These are phyloP conservation scores for Porites cylindrica DNA, from an alignment of 92 coral and sea anemone genomes.

Conservation along the genomic window DNA sequence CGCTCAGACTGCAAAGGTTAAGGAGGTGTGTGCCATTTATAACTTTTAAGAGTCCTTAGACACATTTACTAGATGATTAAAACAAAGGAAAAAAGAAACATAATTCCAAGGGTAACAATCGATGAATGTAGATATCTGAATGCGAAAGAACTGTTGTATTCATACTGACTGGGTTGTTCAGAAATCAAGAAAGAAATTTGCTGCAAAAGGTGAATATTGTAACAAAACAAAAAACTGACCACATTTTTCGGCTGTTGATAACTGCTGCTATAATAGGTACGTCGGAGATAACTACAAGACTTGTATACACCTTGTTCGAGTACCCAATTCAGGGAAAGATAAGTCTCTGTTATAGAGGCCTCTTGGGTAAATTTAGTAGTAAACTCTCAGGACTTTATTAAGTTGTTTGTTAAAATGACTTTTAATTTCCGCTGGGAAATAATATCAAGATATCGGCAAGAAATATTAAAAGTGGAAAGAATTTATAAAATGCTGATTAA, in stretches of 20 bases:
- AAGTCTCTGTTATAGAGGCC: not conserved
- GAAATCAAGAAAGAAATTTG: not conserved
- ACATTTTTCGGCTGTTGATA: too few relatives aligned
- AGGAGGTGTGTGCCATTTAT: not conserved
- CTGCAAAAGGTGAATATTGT: not conserved
- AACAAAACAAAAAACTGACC: not conserved
- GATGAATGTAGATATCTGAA: not conserved
- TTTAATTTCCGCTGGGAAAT: not conserved
- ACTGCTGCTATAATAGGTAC: too few relatives aligned
- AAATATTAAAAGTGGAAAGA: conserved; percentile 5
- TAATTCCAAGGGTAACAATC: not conserved
- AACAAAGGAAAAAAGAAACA: not conserved
- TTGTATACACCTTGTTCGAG: conserved; percentile 22
- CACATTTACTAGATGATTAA: not conserved
- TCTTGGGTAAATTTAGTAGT: not conserved
- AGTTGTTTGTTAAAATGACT: conserved; percentile 30
- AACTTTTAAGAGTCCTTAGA: conserved; percentile 7
- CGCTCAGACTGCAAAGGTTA: too few relatives aligned
- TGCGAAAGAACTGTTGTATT: not conserved
- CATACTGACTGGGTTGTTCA: not conserved
- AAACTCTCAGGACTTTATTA: conserved; percentile 13
- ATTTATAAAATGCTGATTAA: conserved; percentile 23
- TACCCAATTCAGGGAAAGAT: not conserved
- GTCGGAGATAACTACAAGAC: not conserved
- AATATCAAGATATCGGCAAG: not conserved